Evolutionary conservation across 2,113 vertebrate genomes (phyloP).

Genomic region (Lonchura striata): DNA sequence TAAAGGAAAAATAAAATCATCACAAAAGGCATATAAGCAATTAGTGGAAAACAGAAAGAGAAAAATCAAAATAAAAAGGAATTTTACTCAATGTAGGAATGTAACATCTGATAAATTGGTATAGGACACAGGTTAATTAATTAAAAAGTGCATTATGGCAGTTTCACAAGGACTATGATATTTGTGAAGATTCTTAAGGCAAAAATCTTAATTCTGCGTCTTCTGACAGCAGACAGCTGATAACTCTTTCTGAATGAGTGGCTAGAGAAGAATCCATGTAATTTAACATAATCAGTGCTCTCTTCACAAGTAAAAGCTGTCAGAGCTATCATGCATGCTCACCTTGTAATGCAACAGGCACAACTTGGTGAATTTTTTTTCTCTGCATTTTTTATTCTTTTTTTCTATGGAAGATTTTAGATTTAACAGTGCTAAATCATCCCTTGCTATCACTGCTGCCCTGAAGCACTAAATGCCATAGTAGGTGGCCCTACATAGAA

Average conservation of each 20-base stretch:
- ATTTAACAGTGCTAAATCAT: background rate
- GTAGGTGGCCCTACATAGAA: background rate
- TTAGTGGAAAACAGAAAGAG: background rate
- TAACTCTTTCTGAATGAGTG: background rate
- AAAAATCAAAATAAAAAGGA: background rate
- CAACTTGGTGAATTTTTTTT: background rate
- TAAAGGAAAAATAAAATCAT: background rate
- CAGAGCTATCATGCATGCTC: background rate
- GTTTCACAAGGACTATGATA: background rate
- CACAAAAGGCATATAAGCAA: background rate
- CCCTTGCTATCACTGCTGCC: background rate
- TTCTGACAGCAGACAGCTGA: background rate
- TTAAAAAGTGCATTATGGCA: background rate
- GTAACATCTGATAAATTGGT: background rate
- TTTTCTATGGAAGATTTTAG: background rate
- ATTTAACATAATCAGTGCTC: background rate
- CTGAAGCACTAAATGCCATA: background rate
- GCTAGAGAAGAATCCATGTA: background rate
- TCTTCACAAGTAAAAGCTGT: background rate
- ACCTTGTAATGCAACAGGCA: background rate
- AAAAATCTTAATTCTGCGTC: background rate
- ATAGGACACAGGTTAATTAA: background rate
- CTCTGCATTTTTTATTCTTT: background rate
- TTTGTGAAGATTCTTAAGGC: background rate
- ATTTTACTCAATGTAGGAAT: background rate